These are phyloP conservation scores for Chlamydotis undulata DNA, from an alignment of 2,113 vertebrate species.

Conservation along the genomic window DNA sequence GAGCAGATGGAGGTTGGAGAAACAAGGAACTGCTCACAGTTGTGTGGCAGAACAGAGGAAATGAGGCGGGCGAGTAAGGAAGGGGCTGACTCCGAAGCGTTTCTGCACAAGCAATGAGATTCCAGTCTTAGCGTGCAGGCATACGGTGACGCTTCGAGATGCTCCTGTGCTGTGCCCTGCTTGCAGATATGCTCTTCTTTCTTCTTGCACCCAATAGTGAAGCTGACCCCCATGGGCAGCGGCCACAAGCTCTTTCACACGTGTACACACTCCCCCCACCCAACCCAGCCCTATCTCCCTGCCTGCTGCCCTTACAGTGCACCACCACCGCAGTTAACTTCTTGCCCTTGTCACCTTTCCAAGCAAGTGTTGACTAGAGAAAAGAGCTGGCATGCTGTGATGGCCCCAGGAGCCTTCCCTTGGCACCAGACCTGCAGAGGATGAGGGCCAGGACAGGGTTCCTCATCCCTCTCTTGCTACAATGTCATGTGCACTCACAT, in stretches of 20 bases:
- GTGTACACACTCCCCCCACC: too few relatives aligned
- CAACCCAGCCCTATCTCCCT: neutral
- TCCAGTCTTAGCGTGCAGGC: neutral
- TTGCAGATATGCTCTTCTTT: neutral
- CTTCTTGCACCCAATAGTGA: neutral
- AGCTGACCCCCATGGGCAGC: neutral
- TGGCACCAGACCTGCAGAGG: neutral
- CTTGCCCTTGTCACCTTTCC: neutral
- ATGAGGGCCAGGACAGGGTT: neutral
- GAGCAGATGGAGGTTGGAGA: neutral
- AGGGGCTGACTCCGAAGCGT: neutral
- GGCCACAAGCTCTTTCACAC: neutral
- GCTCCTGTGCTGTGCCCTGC: neutral
- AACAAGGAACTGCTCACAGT: neutral
- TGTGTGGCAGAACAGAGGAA: neutral
- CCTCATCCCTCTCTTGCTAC: neutral
- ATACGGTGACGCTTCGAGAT: fast-evolving
- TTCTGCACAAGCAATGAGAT: neutral
- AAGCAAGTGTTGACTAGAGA: neutral
- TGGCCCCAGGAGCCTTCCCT: neutral
- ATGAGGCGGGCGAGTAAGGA: neutral
- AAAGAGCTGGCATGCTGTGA: neutral
- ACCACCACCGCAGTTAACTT: neutral
- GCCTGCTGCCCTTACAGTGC: neutral
- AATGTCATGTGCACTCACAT: neutral